Conservation (phyloP, 2,797 vertebrate genomes). For the Alca torda region DNA sequence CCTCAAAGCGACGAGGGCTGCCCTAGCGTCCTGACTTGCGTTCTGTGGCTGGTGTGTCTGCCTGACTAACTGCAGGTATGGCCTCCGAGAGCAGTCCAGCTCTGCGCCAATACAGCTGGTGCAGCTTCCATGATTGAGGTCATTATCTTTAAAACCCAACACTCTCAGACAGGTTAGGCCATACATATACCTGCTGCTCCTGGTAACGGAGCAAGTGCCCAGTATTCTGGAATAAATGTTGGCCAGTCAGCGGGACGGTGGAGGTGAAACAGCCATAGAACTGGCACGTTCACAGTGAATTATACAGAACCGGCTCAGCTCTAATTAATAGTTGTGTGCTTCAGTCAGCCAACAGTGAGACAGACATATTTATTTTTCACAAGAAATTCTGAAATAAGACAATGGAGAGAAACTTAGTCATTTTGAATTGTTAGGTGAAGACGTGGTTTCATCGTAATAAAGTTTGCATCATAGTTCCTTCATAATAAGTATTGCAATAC, state of each 20-base stretch:
- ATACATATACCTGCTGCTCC: background rate
- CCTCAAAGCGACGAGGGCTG: background rate
- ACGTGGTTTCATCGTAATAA: accelerated
- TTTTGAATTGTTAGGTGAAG: background rate
- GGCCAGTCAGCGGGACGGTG: background rate
- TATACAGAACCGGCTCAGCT: background rate
- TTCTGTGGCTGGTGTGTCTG: background rate
- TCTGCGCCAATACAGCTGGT: background rate
- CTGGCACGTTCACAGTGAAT: background rate
- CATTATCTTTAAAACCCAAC: background rate
- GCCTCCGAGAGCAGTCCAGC: background rate
- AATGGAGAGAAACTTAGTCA: background rate
- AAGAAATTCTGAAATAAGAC: background rate
- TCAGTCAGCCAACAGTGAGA: background rate
- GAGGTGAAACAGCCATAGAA: background rate
- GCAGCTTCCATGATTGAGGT: background rate
- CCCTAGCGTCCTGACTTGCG: accelerated
- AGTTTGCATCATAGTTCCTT: background rate
- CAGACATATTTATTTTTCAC: background rate
- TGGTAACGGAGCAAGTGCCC: background rate
- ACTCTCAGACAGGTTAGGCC: background rate
- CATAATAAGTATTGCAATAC: accelerated
- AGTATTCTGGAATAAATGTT: background rate
- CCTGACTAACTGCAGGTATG: background rate
- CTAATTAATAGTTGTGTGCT: background rate